Conservation (phyloP, 2,888 invertebrate species). For the Falcaria lacertinaria region DNA sequence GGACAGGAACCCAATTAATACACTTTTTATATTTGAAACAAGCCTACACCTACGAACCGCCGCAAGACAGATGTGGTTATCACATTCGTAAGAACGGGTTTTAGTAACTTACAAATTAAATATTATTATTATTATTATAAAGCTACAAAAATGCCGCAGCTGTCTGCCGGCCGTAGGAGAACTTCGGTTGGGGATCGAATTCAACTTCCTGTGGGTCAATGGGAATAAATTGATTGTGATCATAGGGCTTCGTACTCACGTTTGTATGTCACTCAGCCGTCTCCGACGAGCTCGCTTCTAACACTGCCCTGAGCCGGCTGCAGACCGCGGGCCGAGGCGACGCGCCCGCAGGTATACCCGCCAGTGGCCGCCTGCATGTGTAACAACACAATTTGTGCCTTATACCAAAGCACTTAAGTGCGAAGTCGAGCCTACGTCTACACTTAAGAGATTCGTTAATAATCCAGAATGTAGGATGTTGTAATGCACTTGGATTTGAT, state of each 20-base stretch:
- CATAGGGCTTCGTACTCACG: conserved; percentile 39
- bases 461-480: no score
- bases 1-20: conserved; percentile 18
- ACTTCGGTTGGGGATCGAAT: conserved; percentile 20
- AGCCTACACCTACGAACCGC: conserved; percentile 6
- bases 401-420: neutral
- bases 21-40: no score
- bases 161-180: conserved; percentile 7
- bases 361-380: conserved; percentile 5
- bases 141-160: no score
- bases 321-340: neutral
- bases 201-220: conserved; percentile 36
- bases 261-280: conserved; percentile 8
- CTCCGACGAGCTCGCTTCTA: conserved; percentile 5
- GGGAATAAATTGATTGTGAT: conserved; percentile 17
- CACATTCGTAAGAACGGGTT: no score
- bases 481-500: no score
- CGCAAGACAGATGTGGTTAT: conserved; percentile 6
- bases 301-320: no score
- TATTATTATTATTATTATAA: no score
- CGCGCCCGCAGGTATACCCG: neutral
- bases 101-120: no score
- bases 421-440: neutral
- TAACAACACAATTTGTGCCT: neutral
- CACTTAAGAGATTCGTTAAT: no score